Conservation (phyloP, 1,140 invertebrate genomes). For the Brachionus plicatilis region DNA sequence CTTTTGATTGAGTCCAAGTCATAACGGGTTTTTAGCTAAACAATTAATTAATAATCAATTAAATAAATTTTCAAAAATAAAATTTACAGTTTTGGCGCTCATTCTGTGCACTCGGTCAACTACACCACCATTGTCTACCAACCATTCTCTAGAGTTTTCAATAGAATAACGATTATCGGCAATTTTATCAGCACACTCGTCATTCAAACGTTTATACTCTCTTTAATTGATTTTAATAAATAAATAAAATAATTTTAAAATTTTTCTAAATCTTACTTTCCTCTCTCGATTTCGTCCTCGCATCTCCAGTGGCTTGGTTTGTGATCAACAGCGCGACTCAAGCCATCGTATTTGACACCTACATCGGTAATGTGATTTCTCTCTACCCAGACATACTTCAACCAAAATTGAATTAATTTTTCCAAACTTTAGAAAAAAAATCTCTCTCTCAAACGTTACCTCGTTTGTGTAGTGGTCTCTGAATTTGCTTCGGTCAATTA, state of each 20-base stretch:
- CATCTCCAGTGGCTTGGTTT: constrained; percentile 37
- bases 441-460: not conserved
- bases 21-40: constrained; percentile 40
- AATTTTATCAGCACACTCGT: constrained; percentile 41
- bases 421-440: not conserved
- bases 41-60: not conserved
- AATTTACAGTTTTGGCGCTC: constrained; percentile 32
- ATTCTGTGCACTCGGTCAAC: constrained; percentile 32
- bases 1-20: constrained; percentile 37
- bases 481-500: constrained; percentile 28
- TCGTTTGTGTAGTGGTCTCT: constrained; percentile 39
- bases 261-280: constrained; percentile 14
- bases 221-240: not conserved
- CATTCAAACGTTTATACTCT: constrained; percentile 40
- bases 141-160: constrained; percentile 24
- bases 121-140: constrained; percentile 20
- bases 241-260: not conserved
- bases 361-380: constrained; percentile 40
- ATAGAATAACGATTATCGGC: constrained; percentile 36
- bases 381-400: constrained; percentile 39
- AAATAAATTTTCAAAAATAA: not conserved
- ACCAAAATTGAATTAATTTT: not conserved
- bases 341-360: constrained; percentile 34
- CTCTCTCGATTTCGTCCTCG: constrained; percentile 39
- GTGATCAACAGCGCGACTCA: constrained; percentile 19